A percentile compares a stretch with the other conserved stretches of the same genome.
These are phyloP conservation scores for Sarcophilus harrisii DNA, from an alignment of 2,797 vertebrate species.

Conservation along the genomic window DNA sequence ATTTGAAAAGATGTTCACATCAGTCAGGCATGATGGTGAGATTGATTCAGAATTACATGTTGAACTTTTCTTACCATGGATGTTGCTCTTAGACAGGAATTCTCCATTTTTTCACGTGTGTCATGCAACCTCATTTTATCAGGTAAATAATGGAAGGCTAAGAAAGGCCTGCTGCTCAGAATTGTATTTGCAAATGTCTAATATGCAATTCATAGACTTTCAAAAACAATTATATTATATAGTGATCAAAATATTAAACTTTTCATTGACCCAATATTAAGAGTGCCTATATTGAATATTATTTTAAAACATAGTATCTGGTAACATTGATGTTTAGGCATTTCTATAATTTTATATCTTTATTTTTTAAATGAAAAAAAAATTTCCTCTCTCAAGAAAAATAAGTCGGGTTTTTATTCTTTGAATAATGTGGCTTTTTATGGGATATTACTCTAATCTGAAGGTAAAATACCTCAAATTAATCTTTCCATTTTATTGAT, in stretches of 20 bases:
- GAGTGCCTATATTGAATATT: not conserved
- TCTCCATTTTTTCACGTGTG: not conserved
- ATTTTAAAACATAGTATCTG: not conserved
- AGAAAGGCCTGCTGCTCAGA: not conserved
- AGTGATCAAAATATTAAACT: not conserved
- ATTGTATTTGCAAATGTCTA: not conserved
- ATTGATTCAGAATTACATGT: not conserved
- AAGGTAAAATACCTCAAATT: not conserved
- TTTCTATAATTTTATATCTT: not conserved
- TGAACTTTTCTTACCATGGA: not conserved
- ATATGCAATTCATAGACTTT: not conserved
- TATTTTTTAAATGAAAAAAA: not conserved
- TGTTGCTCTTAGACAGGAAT: not conserved
- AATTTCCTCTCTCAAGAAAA: not conserved
- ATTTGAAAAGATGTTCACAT: not conserved
- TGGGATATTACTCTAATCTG: not conserved
- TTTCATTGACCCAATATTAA: not conserved
- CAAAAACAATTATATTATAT: not conserved
- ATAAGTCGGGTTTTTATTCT: not conserved
- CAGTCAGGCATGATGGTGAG: not conserved
- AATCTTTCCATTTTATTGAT: not conserved
- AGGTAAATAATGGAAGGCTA: not conserved
- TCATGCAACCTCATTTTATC: not conserved
- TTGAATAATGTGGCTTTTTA: not conserved
- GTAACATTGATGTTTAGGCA: not conserved